Base-by-base conservation (phyloP, 2,113 vertebrate genomes). In the Atherinomorus stipes region DNA sequence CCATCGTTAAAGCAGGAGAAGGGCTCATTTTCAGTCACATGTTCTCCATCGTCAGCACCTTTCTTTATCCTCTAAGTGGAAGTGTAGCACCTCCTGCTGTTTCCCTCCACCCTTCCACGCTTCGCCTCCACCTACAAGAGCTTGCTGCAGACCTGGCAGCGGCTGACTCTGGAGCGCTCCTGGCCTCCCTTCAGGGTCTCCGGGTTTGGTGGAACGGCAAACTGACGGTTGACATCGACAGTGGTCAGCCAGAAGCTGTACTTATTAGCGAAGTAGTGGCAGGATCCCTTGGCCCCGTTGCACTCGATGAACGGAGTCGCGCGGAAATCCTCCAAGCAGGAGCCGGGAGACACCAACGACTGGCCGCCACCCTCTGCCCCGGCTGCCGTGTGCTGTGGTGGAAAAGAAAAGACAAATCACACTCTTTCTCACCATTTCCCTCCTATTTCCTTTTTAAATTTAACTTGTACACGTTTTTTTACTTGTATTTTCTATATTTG, bases 121-220 rank as follows among this genome's bases (percentile, higher is more conserved):
- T 64, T 31, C 47, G 12, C 37, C 61, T 56, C 22, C 52, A 59
- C 50, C 75, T 59, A 99, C 92, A 98, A 81, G 81, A 95, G 85
- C 94, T 98, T 98, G 95, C 96, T 97, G 94, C 98, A 99, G 74
- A 99, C 98, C 84, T 99, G 97, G 90, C 98, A 99, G 72, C 96
- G 96, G 89, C 97, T 96, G 89, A 98, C 94, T n/a, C 87, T 90
- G 1, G 88, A 93, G 42, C 95, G 95, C 19, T 96, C 95, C 91
- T 96, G 94, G 25, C 95, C 95, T 0, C 94, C 95, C 87, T 99
- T 99, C 81, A 98, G 91, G 0, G 95, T 97, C 76, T 98, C 95
- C 3, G 93, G 93, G 0, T 85, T 86, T 0, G 89, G 86, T 2
- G 92, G 89, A 0, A 92, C 86, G 11, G 83, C 51, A 52, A 98